These are phyloP conservation scores for Eutolmus rufibarbis DNA, from an alignment of 2,888 invertebrate genomes.

Conservation along the genomic window DNA sequence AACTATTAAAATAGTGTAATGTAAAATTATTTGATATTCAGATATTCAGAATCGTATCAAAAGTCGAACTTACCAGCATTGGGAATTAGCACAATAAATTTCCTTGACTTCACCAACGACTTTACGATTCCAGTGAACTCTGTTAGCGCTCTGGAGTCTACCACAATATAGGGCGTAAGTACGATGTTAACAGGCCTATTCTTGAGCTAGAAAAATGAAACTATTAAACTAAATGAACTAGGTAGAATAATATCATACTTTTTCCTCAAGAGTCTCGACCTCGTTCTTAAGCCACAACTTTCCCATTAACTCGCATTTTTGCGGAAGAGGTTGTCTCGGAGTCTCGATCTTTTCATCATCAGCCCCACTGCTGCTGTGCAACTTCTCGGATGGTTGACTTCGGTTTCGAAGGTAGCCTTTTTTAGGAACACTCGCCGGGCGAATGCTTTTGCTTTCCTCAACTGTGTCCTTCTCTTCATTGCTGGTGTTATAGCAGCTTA, in stretches of 20 bases:
- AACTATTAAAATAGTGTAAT: conserved; percentile 65
- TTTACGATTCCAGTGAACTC: conserved; percentile 80
- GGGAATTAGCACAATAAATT: conserved; percentile 88
- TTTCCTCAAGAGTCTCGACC: conserved; percentile 83
- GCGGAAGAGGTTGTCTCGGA: not conserved
- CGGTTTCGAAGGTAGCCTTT: conserved; percentile 60
- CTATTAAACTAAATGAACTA: not conserved
- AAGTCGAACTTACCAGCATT: conserved; percentile 72
- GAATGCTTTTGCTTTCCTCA: not conserved
- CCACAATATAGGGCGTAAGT: conserved; percentile 86
- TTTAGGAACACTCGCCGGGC: conserved; percentile 46
- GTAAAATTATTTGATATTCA: not conserved
- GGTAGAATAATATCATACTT: conserved; percentile 59
- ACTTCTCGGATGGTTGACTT: conserved; percentile 57
- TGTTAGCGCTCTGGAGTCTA: conserved; percentile 82
- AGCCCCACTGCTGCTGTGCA: conserved; percentile 47
- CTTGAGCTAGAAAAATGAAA: conserved; percentile 31
- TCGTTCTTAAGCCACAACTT: conserved; percentile 88
- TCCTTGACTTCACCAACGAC: conserved; percentile 80
- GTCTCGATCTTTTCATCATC: conserved; percentile 48
- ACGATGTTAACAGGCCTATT: conserved; percentile 55
- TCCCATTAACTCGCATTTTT: conserved; percentile 72
- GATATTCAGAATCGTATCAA: not conserved
- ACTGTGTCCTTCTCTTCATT: conserved; percentile 61
- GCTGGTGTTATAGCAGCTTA: conserved; percentile 59